Percentiles rank a stretch among this genome's conserved stretches.
Evolutionary conservation across 2,888 invertebrate genomes (phyloP).

Genomic region (Sminthurides aquaticus): DNA sequence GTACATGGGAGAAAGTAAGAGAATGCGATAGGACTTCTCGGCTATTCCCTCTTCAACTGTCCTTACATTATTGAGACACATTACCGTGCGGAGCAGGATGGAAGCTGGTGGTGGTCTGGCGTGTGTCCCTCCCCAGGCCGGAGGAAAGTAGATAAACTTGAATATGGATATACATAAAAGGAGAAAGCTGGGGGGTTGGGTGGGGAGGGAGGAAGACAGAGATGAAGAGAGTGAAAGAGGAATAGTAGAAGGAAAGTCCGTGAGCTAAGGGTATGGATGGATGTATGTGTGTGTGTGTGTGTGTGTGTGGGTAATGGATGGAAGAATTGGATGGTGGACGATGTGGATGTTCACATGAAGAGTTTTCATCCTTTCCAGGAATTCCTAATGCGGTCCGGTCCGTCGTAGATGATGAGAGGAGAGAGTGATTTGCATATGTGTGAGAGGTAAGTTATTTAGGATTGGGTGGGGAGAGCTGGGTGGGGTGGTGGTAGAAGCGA

Average conservation of each 20-base stretch:
- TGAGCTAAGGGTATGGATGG: not conserved
- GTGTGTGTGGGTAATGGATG: not conserved
- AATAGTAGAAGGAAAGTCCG: not conserved
- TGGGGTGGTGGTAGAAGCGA: too few species aligned
- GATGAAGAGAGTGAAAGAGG: not conserved
- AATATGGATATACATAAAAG: too few species aligned
- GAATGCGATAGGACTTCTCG: too few species aligned
- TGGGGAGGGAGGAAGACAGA: too few species aligned
- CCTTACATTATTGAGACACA: not conserved
- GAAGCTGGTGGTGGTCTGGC: not conserved
- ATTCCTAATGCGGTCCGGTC: not conserved
- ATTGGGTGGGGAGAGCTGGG: not conserved
- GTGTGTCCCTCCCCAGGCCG: not conserved
- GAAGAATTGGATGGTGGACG: not conserved
- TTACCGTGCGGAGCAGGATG: not conserved
- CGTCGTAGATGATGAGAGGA: not conserved
- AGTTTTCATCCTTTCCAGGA: too few species aligned
- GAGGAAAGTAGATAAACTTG: too few species aligned
- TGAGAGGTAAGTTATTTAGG: not conserved
- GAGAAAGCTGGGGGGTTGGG: not conserved
- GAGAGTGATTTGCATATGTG: not conserved
- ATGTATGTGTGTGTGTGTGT: not conserved
- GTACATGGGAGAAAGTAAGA: not conserved
- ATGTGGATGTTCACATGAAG: too few species aligned
- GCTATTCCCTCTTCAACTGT: not conserved